Evolutionary conservation across 2,888 invertebrate species (phyloP), one percentile per base, ranked within the genome.

Genomic region (Xylota sylvarum): DNA sequence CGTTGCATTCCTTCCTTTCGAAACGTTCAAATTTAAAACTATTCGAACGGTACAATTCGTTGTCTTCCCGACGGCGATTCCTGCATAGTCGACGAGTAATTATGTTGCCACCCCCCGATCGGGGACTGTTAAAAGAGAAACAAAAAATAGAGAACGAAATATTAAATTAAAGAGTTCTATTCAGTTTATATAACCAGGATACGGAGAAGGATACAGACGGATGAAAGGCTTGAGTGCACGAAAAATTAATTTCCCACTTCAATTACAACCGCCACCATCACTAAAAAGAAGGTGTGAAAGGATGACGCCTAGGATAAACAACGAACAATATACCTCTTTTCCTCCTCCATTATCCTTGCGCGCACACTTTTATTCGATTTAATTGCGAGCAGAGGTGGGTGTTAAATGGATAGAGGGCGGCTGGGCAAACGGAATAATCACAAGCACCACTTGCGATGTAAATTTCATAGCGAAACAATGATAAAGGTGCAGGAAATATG

Each of bases 21-120:
- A 97, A 97, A 76, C 96, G 93, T 93, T 97, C 97, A 92, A 97
- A 97, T 93, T 97, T 97, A 94, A 97, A 97, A 93, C 97, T 97
- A 92, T 97, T 97, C 88, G 97, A 97, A 89, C 97, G 95, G 90
- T 97, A 97, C 79, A 97, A 94, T 93, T 97, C 96, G 94, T 97
- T 97, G 94, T 97, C 97, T 88, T 95, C 95, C 12, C 95, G 93
- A 77, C 96, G 94, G 77, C 95, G 94, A 88, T 95, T 95, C 88
- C 96, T 95, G 92, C 96, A 96, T 89, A 97, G 94, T 56, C 96
- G 94, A 77, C 96, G 94, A 4, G 96, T 95, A 88, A 97, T 93
- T 72, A 93, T 92, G 74, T 93, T 93, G 40, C 92, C 92, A 86
- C 92, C 92, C 67, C 92, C 91, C 46, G 92, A 88, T 4, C 92